These are phyloP conservation scores for Macrostomum lignano DNA, from an alignment of 1,140 invertebrate species.

Conservation along the genomic window DNA sequence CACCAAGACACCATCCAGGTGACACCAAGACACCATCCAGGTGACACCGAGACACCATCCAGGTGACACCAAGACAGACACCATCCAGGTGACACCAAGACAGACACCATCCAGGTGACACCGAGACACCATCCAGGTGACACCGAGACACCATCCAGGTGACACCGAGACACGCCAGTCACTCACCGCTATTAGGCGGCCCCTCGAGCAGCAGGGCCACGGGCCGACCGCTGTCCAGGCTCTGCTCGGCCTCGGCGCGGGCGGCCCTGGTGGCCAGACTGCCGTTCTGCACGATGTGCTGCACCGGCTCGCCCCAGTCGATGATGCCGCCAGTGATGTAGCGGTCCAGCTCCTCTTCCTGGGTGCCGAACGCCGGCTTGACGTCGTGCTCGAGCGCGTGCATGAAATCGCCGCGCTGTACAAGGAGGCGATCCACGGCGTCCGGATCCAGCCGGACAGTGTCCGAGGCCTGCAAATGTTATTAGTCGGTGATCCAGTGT, in stretches of 20 bases:
- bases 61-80: no score
- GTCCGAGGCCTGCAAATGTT: no score
- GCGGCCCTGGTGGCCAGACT: conserved; percentile 35
- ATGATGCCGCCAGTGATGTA: conserved; percentile 56
- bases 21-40: no score
- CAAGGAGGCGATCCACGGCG: conserved; percentile 70
- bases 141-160: no score
- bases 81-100: no score
- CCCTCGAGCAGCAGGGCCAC: conserved; percentile 67
- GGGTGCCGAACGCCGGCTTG: conserved; percentile 76
- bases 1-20: no score
- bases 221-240: conserved; percentile 33
- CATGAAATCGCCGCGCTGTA: conserved; percentile 60
- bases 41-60: no score
- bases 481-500: no score
- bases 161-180: no score
- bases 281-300: conserved; percentile 55
- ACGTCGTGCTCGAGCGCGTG: conserved; percentile 84
- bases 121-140: no score
- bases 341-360: conserved; percentile 49
- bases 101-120: no score
- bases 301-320: conserved; percentile 62
- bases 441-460: conserved; percentile 88
- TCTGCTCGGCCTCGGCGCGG: background rate
- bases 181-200: conserved; percentile 62